These are phyloP conservation scores for Oncorhynchus tshawytscha DNA, from an alignment of 2,113 vertebrate genomes.

Conservation along the genomic window DNA sequence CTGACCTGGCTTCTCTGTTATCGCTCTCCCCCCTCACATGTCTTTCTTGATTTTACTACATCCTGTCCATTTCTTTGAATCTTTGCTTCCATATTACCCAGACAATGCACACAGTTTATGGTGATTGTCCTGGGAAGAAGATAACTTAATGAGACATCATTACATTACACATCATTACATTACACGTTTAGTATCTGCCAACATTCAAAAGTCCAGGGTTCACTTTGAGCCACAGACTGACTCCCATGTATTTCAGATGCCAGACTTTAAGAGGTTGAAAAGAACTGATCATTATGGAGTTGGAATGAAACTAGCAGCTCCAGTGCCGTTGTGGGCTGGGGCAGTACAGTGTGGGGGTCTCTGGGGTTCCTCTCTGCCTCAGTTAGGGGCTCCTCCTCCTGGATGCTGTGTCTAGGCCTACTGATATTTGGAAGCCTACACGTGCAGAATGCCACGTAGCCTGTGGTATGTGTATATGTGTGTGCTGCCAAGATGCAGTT, in stretches of 20 bases:
- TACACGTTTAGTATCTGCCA: background rate
- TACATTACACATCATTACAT: background rate
- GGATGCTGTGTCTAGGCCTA: slow-evolving; percentile 32
- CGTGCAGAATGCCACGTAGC: slow-evolving; percentile 76
- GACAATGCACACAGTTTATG: no score
- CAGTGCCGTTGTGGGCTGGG: background rate
- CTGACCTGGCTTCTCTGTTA: no score
- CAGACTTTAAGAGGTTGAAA: background rate
- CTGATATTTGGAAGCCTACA: slow-evolving; percentile 22
- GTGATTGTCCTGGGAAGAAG: background rate
- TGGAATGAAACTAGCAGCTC: background rate
- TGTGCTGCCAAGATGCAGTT: slow-evolving; percentile 34
- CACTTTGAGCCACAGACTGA: background rate
- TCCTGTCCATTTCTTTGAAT: no score
- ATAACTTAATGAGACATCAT: background rate
- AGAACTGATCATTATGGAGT: background rate
- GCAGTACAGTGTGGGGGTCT: slow-evolving; percentile 38
- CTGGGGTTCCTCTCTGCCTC: slow-evolving; percentile 30
- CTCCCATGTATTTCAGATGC: no score
- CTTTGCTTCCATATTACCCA: no score
- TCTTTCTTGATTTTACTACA: no score
- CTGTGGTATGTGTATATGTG: slow-evolving; percentile 32
- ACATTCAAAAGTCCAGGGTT: background rate
- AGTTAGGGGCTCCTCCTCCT: slow-evolving; percentile 63
- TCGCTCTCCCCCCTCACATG: no score